These are phyloP conservation scores for Leptosomus discolor DNA, from an alignment of 2,113 vertebrate species.

Conservation along the genomic window DNA sequence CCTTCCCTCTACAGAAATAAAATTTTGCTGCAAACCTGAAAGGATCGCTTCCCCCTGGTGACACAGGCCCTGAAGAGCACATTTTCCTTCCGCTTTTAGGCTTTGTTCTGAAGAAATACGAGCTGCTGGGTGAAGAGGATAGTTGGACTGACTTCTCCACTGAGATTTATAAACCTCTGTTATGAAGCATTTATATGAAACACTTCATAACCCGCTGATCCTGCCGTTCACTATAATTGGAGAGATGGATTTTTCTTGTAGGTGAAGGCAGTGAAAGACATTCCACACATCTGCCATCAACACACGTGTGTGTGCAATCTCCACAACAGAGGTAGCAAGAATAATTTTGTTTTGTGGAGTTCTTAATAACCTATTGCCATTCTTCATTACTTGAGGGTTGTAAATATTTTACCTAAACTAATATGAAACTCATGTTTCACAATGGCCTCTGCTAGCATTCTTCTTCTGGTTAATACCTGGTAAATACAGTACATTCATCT, in stretches of 20 bases:
- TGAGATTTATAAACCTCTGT: neutral
- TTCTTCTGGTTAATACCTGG: neutral
- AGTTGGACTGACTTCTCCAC: neutral
- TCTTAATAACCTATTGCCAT: neutral
- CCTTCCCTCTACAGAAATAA: neutral
- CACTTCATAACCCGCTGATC: neutral
- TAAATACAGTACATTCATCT: neutral
- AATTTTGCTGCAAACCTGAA: neutral
- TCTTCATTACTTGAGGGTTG: neutral
- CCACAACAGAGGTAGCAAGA: neutral
- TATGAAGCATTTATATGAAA: conserved; percentile 7
- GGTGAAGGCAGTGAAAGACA: neutral
- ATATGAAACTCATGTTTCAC: neutral
- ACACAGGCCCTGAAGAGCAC: neutral
- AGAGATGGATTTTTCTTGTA: neutral
- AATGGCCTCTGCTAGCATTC: neutral
- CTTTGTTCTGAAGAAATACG: neutral
- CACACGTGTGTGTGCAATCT: accelerated
- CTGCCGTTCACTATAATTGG: neutral
- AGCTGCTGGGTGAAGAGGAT: neutral
- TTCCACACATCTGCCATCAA: neutral
- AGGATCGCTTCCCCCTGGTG: accelerated
- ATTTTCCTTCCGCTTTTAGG: neutral
- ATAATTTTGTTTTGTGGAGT: neutral
- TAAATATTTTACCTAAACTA: neutral